Conservation (phyloP, 2,113 vertebrate genomes). For the Notarius quadriscutis region DNA sequence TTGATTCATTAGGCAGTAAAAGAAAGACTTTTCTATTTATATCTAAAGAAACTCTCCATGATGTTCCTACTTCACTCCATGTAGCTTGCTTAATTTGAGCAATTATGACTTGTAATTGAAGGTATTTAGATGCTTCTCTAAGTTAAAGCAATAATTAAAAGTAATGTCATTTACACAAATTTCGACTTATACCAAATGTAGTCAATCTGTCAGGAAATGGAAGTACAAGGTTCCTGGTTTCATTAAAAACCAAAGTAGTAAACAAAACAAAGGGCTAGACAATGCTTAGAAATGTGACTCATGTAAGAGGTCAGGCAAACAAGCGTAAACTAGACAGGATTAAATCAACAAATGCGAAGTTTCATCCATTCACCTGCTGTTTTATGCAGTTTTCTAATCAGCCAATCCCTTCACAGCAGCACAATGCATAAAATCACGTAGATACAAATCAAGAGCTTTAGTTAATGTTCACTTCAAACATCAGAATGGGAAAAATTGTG, state of each 20-base stretch:
- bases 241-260: background rate
- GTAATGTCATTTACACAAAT: background rate
- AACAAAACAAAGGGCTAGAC: background rate
- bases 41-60: slow-evolving; percentile 15
- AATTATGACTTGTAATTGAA: slow-evolving; percentile 4
- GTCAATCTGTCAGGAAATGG: background rate
- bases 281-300: background rate
- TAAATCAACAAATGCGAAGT: background rate
- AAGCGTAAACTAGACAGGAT: background rate
- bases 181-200: background rate
- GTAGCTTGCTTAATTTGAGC: slow-evolving; percentile 11
- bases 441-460: no score
- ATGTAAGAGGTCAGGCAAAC: background rate
- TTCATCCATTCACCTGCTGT: no score
- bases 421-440: no score
- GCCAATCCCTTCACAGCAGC: no score
- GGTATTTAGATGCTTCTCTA: background rate
- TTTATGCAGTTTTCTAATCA: no score
- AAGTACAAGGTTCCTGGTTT: background rate
- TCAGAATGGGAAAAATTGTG: no score
- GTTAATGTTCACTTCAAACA: no score
- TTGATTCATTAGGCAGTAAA: slow-evolving; percentile 22
- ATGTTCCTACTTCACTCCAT: slow-evolving; percentile 13
- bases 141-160: background rate
- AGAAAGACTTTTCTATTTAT: slow-evolving; percentile 16